phyloP scores from a whole-genome alignment of 2,888 invertebrate species.

The Mechanitis mazaeus region DNA sequence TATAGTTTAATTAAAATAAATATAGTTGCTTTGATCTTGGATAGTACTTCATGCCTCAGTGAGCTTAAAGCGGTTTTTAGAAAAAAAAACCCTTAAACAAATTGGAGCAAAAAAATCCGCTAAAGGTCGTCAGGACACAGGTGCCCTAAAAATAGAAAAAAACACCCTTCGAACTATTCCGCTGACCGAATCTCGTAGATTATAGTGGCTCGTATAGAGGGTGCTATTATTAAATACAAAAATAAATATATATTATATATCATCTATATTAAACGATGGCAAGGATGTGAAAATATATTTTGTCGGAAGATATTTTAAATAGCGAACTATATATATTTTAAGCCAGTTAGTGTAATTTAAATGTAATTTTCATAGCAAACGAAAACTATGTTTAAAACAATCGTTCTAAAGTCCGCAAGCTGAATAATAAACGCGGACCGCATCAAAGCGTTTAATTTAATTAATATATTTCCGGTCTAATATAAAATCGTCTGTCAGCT shows the following conservation, averaged over 20 bases:
- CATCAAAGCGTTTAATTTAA: slow-evolving; percentile 16
- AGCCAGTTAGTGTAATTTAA: not conserved
- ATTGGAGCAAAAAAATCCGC: slow-evolving; percentile 32
- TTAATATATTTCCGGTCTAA: slow-evolving; percentile 18
- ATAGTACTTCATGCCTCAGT: slow-evolving; percentile 15
- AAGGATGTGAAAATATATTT: too few species aligned
- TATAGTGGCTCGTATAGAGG: slow-evolving; percentile 33
- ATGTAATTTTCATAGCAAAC: not conserved
- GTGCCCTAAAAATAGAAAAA: slow-evolving; percentile 58
- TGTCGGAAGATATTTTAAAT: too few species aligned
- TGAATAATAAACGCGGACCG: slow-evolving; percentile 19
- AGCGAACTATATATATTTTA: too few species aligned
- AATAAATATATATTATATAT: too few species aligned
- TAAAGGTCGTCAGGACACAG: slow-evolving; percentile 37
- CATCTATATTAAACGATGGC: too few species aligned
- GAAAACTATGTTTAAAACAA: slow-evolving; percentile 4
- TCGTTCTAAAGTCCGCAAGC: not conserved
- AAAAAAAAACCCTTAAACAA: slow-evolving; percentile 28
- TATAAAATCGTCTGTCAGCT: slow-evolving; percentile 15
- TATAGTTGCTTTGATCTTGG: slow-evolving; percentile 6
- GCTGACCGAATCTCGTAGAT: slow-evolving; percentile 29
- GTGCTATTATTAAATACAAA: not conserved
- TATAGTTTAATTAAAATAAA: slow-evolving; percentile 4
- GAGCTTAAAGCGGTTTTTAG: slow-evolving; percentile 20
- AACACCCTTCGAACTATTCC: slow-evolving; percentile 58